Base-by-base conservation (phyloP, 1,140 invertebrate species). In the Drosophila jambulina region DNA sequence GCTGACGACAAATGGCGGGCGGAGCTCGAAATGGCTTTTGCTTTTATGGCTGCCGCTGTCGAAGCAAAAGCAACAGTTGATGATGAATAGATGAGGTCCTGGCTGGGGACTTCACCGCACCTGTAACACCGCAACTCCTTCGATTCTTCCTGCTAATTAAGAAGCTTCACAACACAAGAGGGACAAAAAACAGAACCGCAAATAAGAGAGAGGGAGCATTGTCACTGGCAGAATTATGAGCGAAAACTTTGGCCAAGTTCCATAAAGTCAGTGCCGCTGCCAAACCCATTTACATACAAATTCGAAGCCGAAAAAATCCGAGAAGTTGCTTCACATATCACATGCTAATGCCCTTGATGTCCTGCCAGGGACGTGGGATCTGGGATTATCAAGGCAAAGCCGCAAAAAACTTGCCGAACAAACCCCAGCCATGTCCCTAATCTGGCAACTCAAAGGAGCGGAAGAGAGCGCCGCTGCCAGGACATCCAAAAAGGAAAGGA, bases 341-440 rank as follows among this genome's bases (percentile, higher is more conserved):
- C 74, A 68, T 68, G 54, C 72, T 77, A 77, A 77, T 77, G 75
- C 62, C 62, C 48, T 59, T 58, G 61, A 76, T 77, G 74, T 56
- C 51, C 43, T 63, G 72, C 72, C 19, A 19, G 48, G 45, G 32
- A 77, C 43, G 53, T 58, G 43, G 48, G 63, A 77, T 77, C 67
- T 58, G 43, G 48, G 75, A 77, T 77, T 77, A 77, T 77, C 56
- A 68, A 77, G 29, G 74, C 40, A 65, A 68, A 68, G 74, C 62
- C 75, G 49, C 75, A 76, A 77, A 77, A 77, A 77, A 77, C 75
- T 77, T 77, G 56, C 54, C 54, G 36, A 40, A 70, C 65, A 70
- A 71, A 38, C 42, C 49, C 46, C 46, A 27, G 36, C 60, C 67
- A 74, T 75, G 60, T 51, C 72, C 54, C 46, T 42, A 77, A 77